Percentiles rank a stretch among this genome's conserved stretches.
Evolutionary conservation across 2,888 invertebrate species (phyloP).

Genomic region (Tetragonula carbonaria): DNA sequence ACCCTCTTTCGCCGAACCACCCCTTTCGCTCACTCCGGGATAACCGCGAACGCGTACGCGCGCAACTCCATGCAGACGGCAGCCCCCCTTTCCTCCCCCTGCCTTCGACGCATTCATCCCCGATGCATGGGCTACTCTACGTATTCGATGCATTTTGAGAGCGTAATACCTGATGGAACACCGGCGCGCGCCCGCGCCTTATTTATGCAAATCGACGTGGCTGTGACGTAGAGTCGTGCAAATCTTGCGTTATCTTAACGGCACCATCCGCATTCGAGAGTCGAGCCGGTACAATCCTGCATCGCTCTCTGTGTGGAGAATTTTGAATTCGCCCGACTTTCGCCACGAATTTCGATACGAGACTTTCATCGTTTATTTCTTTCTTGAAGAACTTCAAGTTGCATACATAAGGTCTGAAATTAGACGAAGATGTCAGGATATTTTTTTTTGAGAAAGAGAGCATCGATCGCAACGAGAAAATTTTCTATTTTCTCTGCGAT

Average conservation of each 20-base stretch:
- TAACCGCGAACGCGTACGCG: conserved; percentile 38
- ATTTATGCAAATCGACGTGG: conserved; percentile 55
- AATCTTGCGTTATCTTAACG: conserved; percentile 16
- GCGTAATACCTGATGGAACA: conserved; percentile 58
- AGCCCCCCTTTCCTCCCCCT: neutral
- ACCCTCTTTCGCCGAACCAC: conserved; percentile 13
- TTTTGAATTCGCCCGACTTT: neutral
- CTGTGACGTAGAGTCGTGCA: conserved; percentile 7
- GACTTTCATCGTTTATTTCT: neutral
- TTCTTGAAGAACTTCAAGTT: neutral
- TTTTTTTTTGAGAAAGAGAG: neutral
- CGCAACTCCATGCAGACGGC: neutral
- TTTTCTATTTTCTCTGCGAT: too few relatives aligned
- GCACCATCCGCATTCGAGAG: neutral
- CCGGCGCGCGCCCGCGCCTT: conserved; percentile 45
- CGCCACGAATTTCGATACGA: neutral
- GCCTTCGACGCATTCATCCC: conserved; percentile 39
- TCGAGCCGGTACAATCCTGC: neutral
- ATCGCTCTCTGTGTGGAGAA: neutral
- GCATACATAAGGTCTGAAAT: neutral
- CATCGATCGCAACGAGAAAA: too few relatives aligned
- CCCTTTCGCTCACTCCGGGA: neutral
- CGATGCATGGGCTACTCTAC: conserved; percentile 52
- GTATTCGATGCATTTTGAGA: conserved; percentile 59
- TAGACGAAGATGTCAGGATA: too few relatives aligned